A percentile compares a stretch with the other conserved stretches of the same genome.
Evolutionary conservation across 1,140 invertebrate species (phyloP).

Genomic region (Brachionus plicatilis): DNA sequence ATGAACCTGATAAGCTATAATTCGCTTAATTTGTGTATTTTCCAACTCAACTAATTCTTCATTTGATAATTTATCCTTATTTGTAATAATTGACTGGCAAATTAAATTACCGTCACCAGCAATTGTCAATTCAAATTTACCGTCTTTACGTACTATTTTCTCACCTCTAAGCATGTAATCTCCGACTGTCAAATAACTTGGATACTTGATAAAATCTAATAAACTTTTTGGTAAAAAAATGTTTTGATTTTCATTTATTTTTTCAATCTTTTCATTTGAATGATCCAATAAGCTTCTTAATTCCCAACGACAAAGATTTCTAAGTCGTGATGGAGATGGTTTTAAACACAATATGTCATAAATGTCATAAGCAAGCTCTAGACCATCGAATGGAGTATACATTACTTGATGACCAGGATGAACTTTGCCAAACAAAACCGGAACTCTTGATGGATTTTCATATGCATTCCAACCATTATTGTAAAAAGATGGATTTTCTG

Average conservation of each 20-base stretch:
- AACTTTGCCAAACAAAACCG: not conserved
- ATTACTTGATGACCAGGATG: not conserved
- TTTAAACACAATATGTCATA: not conserved
- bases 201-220: not conserved
- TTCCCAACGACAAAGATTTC: not conserved
- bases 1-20: not conserved
- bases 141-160: not conserved
- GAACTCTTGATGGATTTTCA: not conserved
- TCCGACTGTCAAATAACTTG: not conserved
- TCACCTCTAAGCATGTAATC: not conserved
- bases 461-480: not conserved
- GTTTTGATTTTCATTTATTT: not conserved
- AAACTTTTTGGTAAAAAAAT: not conserved
- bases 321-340: not conserved
- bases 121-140: slow-evolving; percentile 16
- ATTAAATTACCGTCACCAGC: not conserved
- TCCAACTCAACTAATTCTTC: not conserved
- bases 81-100: not conserved
- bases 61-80: not conserved
- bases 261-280: slow-evolving; percentile 7
- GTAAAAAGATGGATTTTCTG: not conserved
- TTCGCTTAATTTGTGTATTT: not conserved
- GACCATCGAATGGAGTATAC: not conserved
- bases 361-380: not conserved
- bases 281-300: not conserved